Percentiles rank a stretch among this genome's conserved stretches.
Evolutionary conservation across 2,888 invertebrate genomes (phyloP).

Genomic region (Fragum sueziense): DNA sequence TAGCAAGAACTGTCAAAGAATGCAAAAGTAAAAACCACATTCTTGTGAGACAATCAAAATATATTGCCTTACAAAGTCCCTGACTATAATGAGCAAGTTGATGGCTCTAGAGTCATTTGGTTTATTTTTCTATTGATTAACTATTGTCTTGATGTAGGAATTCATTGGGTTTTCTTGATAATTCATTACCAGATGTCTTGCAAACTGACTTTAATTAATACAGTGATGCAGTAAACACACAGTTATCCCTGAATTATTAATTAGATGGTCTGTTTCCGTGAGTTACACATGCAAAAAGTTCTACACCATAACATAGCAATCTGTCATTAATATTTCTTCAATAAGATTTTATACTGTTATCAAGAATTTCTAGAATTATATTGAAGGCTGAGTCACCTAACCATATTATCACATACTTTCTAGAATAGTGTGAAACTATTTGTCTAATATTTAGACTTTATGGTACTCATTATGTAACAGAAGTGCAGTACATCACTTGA

Average conservation of each 20-base stretch:
- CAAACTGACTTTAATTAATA: conserved; percentile 60
- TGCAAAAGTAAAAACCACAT: too few species aligned
- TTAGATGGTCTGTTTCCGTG: conserved; percentile 12
- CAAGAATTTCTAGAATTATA: too few species aligned
- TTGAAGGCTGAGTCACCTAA: too few species aligned
- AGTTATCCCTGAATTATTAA: conserved; percentile 48
- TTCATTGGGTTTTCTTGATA: conserved; percentile 41
- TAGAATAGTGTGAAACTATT: too few species aligned
- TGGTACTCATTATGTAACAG: too few species aligned
- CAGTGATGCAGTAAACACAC: conserved; percentile 45
- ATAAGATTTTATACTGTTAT: background rate
- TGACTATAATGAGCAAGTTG: background rate
- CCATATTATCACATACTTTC: too few species aligned
- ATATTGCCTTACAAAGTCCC: background rate
- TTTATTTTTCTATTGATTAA: conserved; percentile 28
- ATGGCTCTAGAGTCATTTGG: background rate
- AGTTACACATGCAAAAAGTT: background rate
- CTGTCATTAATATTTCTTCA: background rate
- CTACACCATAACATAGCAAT: background rate
- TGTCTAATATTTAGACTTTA: too few species aligned
- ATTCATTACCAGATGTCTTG: conserved; percentile 53
- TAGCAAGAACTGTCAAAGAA: too few species aligned
- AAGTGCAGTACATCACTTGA: too few species aligned
- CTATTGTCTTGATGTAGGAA: background rate
- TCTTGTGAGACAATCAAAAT: background rate